A percentile compares a stretch with the other conserved stretches of the same genome.
These are phyloP conservation scores for Nephotettix cincticeps DNA, from an alignment of 1,140 invertebrate species.

Conservation along the genomic window DNA sequence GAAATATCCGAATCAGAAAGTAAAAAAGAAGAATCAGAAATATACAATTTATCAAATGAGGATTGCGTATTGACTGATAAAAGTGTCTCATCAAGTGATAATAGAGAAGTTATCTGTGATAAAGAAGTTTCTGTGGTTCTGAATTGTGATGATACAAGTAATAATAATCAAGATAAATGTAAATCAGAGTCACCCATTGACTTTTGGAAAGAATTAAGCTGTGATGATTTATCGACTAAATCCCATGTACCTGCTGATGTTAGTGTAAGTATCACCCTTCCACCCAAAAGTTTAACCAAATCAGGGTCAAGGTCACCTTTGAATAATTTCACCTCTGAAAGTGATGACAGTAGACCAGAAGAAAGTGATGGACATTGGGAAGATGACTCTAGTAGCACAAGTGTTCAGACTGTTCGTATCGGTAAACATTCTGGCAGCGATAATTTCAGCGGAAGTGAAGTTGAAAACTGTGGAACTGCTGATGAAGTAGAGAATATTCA, in stretches of 20 bases:
- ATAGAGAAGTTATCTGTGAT: not conserved
- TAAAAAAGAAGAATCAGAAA: no score
- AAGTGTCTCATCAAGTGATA: not conserved
- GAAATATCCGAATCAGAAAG: no score
- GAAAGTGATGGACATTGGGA: slow-evolving; percentile 39
- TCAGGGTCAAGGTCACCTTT: slow-evolving; percentile 17
- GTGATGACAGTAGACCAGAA: slow-evolving; percentile 34
- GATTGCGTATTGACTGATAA: no score
- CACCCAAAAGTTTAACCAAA: slow-evolving; percentile 3
- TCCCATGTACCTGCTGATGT: not conserved
- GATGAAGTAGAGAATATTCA: slow-evolving; percentile 21
- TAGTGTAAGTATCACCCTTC: not conserved
- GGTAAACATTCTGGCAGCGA: slow-evolving; percentile 27
- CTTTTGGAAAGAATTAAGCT: slow-evolving; percentile 39
- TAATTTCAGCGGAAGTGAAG: slow-evolving; percentile 30
- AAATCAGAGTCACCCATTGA: slow-evolving; percentile 36
- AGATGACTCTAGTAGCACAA: slow-evolving; percentile 42
- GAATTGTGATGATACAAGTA: not conserved
- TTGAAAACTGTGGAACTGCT: slow-evolving; percentile 27
- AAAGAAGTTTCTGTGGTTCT: slow-evolving; percentile 1
- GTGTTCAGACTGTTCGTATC: slow-evolving; percentile 40
- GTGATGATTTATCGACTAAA: slow-evolving; percentile 25
- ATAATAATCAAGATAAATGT: not conserved
- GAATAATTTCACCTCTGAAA: slow-evolving; percentile 15
- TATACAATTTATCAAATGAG: no score